Evolutionary conservation across 2,888 invertebrate genomes (phyloP).

Genomic region (Drosophila maculinotata): DNA sequence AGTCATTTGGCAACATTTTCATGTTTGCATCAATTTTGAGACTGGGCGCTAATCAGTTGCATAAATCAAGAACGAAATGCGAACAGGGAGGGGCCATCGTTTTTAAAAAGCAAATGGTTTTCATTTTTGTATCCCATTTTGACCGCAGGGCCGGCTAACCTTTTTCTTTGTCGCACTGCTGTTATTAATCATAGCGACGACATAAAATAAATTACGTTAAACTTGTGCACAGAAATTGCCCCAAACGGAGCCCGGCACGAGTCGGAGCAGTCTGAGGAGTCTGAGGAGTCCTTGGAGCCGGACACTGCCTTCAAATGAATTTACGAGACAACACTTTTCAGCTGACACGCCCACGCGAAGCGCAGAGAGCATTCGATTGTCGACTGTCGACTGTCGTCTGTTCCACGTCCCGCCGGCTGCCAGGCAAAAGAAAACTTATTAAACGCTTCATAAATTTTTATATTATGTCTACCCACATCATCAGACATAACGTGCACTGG

Average conservation of each 20-base stretch:
- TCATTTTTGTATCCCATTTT: slow-evolving; percentile 46
- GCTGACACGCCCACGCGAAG: slow-evolving; percentile 63
- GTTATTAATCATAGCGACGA: slow-evolving; percentile 77
- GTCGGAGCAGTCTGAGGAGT: slow-evolving; percentile 24
- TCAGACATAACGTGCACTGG: slow-evolving; percentile 75
- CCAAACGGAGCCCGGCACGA: too few species aligned
- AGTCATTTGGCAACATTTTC: slow-evolving; percentile 72
- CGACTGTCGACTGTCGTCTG: slow-evolving; percentile 8
- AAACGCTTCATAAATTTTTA: slow-evolving; percentile 83
- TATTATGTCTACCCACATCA: slow-evolving; percentile 82
- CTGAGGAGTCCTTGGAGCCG: slow-evolving; percentile 9
- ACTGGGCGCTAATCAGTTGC: slow-evolving; percentile 74
- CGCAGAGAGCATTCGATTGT: slow-evolving; percentile 52
- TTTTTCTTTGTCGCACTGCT: slow-evolving; percentile 55
- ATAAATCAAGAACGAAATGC: slow-evolving; percentile 71
- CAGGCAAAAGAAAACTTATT: slow-evolving; percentile 78
- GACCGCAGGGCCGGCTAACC: slow-evolving; percentile 63
- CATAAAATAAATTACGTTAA: slow-evolving; percentile 79
- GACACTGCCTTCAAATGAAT: slow-evolving; percentile 71
- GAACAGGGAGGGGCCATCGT: slow-evolving; percentile 28
- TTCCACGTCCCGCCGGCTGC: slow-evolving; percentile 24
- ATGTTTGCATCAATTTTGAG: slow-evolving; percentile 67
- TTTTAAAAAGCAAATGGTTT: slow-evolving; percentile 54
- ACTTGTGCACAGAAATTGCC: slow-evolving; percentile 66
- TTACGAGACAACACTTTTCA: slow-evolving; percentile 78